These are phyloP conservation scores for Saccopteryx bilineata DNA, from an alignment of 2,113 vertebrate species.

Conservation along the genomic window DNA sequence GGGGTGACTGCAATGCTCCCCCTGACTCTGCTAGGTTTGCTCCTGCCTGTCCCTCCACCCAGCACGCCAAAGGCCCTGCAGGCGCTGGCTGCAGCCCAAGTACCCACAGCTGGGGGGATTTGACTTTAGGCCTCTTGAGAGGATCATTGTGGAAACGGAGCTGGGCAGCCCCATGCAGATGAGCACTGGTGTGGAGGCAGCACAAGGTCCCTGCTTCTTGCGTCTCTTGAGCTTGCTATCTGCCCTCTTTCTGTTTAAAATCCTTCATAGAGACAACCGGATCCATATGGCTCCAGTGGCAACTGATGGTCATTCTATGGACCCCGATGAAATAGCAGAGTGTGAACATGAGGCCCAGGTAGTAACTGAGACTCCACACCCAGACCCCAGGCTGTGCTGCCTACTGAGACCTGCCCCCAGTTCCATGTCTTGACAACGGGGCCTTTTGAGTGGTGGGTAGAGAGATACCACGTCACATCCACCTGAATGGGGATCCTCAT, in stretches of 20 bases:
- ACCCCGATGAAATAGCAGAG: rapidly evolving
- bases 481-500: neutral
- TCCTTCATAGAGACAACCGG: neutral
- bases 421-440: neutral
- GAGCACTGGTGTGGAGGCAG: neutral
- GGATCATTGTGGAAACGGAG: neutral
- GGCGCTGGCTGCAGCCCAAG: neutral
- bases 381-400: neutral
- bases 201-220: rapidly evolving
- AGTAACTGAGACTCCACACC: neutral
- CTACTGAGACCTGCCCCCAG: rapidly evolving
- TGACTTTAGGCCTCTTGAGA: neutral
- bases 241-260: neutral
- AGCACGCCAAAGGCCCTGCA: neutral
- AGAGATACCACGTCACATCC: neutral
- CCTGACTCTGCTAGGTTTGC: neutral
- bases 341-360: neutral
- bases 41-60: neutral
- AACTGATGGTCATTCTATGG: neutral
- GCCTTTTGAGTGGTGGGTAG: neutral
- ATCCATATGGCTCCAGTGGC: rapidly evolving
- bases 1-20: neutral
- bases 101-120: neutral
- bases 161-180: rapidly evolving
- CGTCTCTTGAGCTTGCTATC: neutral